phyloP scores from a whole-genome alignment of 2,888 invertebrate species.

The Drosophila peninsularis region DNA sequence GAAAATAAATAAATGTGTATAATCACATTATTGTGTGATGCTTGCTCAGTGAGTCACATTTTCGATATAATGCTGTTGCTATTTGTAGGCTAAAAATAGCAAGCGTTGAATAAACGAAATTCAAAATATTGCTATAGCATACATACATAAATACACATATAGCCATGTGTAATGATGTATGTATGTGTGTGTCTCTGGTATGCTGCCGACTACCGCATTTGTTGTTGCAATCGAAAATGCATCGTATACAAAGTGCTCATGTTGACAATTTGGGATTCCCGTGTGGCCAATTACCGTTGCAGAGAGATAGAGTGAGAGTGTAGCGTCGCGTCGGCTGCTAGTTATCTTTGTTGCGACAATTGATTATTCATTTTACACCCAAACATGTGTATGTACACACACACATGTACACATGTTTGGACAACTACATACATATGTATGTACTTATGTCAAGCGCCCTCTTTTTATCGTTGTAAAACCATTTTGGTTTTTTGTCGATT shows the following conservation, averaged over 20 bases:
- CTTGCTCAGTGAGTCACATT: constrained; percentile 46
- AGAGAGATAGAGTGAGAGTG: not conserved
- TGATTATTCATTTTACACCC: constrained; percentile 69
- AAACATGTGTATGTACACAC: not conserved
- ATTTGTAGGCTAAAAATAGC: constrained; percentile 53
- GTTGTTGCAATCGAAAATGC: constrained; percentile 52
- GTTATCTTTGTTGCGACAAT: constrained; percentile 51
- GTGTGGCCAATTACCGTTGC: constrained; percentile 67
- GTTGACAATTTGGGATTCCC: constrained; percentile 73
- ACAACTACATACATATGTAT: not conserved
- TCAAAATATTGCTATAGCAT: constrained; percentile 57
- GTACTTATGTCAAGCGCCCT: constrained; percentile 20
- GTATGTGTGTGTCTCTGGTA: constrained; percentile 9
- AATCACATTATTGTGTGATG: constrained; percentile 33
- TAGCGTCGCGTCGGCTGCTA: constrained; percentile 6
- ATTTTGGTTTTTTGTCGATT: constrained; percentile 27
- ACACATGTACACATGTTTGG: constrained; percentile 9
- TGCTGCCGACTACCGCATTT: constrained; percentile 15
- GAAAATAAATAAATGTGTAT: constrained; percentile 28
- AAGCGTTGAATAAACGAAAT: constrained; percentile 46
- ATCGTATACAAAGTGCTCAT: constrained; percentile 44
- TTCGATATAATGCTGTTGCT: constrained; percentile 33
- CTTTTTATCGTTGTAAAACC: constrained; percentile 20
- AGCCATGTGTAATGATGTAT: constrained; percentile 9
- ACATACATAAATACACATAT: constrained; percentile 18